Evolutionary conservation across 2,113 vertebrate genomes (phyloP).

Genomic region (Dasyornis broadbenti): DNA sequence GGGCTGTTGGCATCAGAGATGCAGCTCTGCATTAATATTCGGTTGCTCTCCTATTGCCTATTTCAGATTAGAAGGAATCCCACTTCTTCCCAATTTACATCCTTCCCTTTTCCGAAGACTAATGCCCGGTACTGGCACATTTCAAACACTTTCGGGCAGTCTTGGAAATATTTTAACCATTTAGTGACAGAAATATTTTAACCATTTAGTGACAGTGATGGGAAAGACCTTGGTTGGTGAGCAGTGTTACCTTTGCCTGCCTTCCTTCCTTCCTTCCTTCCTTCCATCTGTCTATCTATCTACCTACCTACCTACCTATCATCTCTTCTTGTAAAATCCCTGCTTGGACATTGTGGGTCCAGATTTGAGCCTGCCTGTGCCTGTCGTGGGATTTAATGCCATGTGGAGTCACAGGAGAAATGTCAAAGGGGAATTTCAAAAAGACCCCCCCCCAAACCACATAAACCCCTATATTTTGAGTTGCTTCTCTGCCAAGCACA

Average conservation of each 20-base stretch:
- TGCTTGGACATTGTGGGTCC: not conserved
- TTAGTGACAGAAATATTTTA: not conserved
- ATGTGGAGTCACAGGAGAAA: not conserved
- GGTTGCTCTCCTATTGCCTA: not conserved
- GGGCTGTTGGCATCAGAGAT: not conserved
- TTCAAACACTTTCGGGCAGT: not conserved
- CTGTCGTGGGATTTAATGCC: not conserved
- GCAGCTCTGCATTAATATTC: not conserved
- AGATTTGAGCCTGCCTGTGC: not conserved
- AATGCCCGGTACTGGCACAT: not conserved
- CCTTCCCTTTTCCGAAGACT: not conserved
- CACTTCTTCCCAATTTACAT: not conserved
- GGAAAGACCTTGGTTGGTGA: not conserved
- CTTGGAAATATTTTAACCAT: not conserved
- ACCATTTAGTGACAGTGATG: not conserved
- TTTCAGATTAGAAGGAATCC: not conserved
- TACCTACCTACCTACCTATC: not conserved
- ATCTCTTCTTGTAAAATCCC: not conserved
- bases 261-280: not conserved
- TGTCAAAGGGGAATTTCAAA: not conserved
- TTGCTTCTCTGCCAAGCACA: not conserved
- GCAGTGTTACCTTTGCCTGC: not conserved
- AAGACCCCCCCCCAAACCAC: not conserved
- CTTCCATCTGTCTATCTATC: not conserved
- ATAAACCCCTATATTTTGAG: not conserved